A percentile compares a stretch with the other conserved stretches of the same genome.
Conservation (phyloP, 2,797 vertebrate species). For the Alcedo atthis region DNA sequence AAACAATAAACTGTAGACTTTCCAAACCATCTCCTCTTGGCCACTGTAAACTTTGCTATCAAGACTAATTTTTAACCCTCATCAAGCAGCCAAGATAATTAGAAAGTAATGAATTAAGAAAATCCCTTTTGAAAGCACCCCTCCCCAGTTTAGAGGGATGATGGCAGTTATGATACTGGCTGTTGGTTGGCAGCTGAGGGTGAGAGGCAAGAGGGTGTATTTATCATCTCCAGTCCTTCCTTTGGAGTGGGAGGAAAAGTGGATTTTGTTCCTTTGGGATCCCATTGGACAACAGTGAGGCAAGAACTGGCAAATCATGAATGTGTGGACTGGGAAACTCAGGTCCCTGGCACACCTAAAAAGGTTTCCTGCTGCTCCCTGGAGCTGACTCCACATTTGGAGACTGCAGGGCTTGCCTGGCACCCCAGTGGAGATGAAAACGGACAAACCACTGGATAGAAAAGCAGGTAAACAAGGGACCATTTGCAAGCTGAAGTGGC, state of each 20-base stretch:
- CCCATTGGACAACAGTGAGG: background rate
- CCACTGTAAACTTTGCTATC: background rate
- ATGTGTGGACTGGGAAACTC: background rate
- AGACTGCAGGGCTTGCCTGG: background rate
- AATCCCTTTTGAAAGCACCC: background rate
- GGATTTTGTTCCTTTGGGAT: background rate
- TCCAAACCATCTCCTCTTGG: background rate
- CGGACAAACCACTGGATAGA: background rate
- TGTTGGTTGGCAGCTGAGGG: background rate
- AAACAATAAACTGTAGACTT: background rate
- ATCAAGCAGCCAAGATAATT: background rate
- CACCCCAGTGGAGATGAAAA: slow-evolving; percentile 17
- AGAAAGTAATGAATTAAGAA: background rate
- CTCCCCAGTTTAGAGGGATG: background rate
- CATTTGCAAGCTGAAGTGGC: background rate
- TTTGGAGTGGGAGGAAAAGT: background rate
- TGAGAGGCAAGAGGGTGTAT: background rate
- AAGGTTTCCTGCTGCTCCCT: background rate
- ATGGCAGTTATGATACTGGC: background rate
- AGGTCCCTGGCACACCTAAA: background rate
- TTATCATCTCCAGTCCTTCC: background rate
- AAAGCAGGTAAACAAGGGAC: slow-evolving; percentile 35
- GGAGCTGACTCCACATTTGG: background rate
- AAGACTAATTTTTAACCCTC: slow-evolving; percentile 3
- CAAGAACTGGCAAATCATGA: background rate